A percentile compares a stretch with the other conserved stretches of the same genome.
Evolutionary conservation across 1,140 invertebrate genomes (phyloP).

Genomic region (Sminthurinus signatus): DNA sequence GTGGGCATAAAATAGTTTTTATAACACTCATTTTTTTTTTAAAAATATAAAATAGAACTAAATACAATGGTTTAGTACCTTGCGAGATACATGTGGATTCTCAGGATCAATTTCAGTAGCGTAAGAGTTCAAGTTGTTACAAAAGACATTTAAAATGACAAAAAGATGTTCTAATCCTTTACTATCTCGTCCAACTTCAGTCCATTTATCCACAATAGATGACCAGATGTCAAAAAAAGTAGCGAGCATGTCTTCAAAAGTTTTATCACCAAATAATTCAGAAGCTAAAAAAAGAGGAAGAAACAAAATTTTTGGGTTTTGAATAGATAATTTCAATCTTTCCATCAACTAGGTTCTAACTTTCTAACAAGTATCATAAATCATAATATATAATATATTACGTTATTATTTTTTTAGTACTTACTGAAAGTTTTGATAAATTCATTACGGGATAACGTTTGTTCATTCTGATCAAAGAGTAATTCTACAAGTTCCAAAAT

Average conservation of each 20-base stretch:
- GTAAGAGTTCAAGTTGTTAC: background rate
- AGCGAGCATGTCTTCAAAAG: background rate
- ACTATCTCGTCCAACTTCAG: background rate
- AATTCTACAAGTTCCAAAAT: conserved; percentile 2
- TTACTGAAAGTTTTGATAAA: background rate
- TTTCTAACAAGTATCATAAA: too few relatives aligned
- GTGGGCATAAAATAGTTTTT: too few relatives aligned
- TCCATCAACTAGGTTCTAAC: too few relatives aligned
- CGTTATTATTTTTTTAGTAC: too few relatives aligned
- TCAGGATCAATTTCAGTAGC: background rate
- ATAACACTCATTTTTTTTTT: too few relatives aligned
- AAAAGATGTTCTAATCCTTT: conserved; percentile 3
- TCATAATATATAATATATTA: too few relatives aligned
- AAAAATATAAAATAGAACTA: too few relatives aligned
- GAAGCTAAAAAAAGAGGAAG: background rate
- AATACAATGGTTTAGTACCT: too few relatives aligned
- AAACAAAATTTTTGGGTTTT: too few relatives aligned
- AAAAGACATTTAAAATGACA: background rate
- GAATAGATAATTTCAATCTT: too few relatives aligned
- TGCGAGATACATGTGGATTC: too few relatives aligned
- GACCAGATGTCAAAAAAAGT: conserved; percentile 3
- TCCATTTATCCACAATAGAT: background rate
- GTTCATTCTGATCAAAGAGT: background rate
- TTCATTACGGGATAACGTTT: background rate
- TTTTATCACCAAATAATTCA: background rate